These are phyloP conservation scores for Dromaius novaehollandiae DNA, from an alignment of 2,113 vertebrate genomes.

Conservation along the genomic window DNA sequence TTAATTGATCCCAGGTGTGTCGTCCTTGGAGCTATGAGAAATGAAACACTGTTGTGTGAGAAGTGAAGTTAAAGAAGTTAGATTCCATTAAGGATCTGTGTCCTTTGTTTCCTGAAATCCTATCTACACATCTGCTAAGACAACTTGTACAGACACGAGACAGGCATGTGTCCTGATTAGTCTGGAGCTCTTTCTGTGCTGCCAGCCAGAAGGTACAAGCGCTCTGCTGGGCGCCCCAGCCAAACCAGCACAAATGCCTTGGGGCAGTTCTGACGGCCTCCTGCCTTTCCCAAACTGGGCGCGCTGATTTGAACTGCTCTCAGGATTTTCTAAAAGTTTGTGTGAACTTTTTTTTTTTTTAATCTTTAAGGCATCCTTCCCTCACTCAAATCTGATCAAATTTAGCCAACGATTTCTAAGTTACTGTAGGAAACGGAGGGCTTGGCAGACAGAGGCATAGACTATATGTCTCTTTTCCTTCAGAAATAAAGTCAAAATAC, in stretches of 20 bases:
- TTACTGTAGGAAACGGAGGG: background rate
- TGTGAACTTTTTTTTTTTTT: background rate
- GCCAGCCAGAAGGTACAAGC: background rate
- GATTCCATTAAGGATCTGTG: background rate
- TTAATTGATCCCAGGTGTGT: conserved; percentile 64
- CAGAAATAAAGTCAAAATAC: background rate
- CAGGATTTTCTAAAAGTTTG: background rate
- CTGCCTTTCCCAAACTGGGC: background rate
- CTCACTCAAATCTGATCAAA: background rate
- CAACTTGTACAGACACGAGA: background rate
- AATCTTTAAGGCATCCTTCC: background rate
- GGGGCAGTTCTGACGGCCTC: background rate
- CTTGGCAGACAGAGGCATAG: background rate
- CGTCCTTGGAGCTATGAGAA: conserved; percentile 63
- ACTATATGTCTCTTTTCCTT: background rate
- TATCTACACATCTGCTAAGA: conserved; percentile 1
- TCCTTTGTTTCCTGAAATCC: conserved; percentile 7
- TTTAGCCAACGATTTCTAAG: background rate
- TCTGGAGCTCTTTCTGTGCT: conserved; percentile 1
- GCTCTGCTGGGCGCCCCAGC: background rate
- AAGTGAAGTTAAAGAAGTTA: background rate
- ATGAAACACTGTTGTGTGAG: conserved; percentile 51
- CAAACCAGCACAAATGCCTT: background rate
- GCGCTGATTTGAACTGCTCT: background rate
- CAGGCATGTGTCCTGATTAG: background rate